Evolutionary conservation across 2,797 vertebrate species (phyloP), one percentile per base, ranked within the genome.

Genomic region (Peromyscus melanophrys): DNA sequence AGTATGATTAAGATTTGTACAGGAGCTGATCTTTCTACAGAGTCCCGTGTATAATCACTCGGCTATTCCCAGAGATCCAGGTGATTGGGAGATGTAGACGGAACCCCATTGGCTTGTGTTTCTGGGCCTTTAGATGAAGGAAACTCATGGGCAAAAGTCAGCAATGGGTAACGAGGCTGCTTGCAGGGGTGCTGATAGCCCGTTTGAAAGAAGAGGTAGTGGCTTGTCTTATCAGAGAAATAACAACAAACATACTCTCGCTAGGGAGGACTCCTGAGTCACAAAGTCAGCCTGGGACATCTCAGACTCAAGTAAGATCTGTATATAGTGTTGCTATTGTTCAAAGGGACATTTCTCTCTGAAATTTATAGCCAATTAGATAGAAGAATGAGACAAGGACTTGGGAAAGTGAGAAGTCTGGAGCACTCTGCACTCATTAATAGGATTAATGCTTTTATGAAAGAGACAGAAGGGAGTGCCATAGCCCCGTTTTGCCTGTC

Each of bases 391-490:
- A 86, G 34, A 40, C 31, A 7, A 31, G 29, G 3, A 27, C n/a
- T 85, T 80, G 13, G 40, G 86, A 65, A 93, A 75, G 81, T n/a
- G 27, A 86, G 37, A 69, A 69, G 67, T 75, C 82, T 81, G 69
- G 34, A 82, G 49, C 21, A 12, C 4, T 89, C 46, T 23, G 9
- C 17, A 40, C 12, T 46, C 2, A 73, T 34, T 16, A 89, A 49
- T 31, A 73, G 14, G 27, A 86, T 59, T 21, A 52, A 57, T 90
- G 34, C 27, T 55, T 29, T 76, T 73, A 40, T 27, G 59, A 67
- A 61, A 43, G 27, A 90, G 37, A 12, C 14, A 37, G 21, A 75
- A 61, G 34, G 10, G 9, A 59, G 3, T 14, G 5, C 12, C 13
- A 25, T 8, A 84, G 69, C 13, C 7, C 31, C 7, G 31, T 31